Conservation (phyloP, 2,113 vertebrate genomes). For the Anser brachyrhynchus region DNA sequence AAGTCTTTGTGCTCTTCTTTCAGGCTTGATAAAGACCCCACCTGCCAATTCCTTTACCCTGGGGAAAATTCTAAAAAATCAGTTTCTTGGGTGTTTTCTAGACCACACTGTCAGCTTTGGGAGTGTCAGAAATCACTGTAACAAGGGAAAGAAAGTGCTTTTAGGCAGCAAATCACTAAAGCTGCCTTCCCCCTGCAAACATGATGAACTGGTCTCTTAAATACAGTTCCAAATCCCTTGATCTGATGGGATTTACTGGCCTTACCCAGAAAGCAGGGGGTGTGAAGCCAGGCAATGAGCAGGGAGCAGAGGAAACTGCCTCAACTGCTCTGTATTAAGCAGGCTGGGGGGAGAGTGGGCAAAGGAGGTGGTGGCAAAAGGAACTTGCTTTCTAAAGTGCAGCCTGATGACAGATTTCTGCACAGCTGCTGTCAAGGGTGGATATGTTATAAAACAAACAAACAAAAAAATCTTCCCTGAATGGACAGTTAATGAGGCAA, state of each 20-base stretch:
- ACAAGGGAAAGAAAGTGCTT: conserved; percentile 2
- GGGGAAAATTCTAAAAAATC: neutral
- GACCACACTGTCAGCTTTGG: neutral
- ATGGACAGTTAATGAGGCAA: neutral
- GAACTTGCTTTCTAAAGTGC: neutral
- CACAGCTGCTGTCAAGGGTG: neutral
- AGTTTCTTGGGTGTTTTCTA: neutral
- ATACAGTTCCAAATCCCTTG: conserved; percentile 61
- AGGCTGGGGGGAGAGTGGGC: neutral
- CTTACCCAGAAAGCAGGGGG: conserved; percentile 35
- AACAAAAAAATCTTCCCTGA: neutral
- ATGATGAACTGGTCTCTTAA: conserved; percentile 52
- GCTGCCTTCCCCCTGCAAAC: neutral
- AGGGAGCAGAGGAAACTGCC: neutral
- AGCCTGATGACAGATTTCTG: neutral
- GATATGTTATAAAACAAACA: neutral
- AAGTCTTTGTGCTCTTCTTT: neutral
- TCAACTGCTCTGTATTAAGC: conserved; percentile 4
- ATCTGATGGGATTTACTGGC: conserved; percentile 46
- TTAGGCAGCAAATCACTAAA: conserved; percentile 35
- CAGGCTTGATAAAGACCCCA: neutral
- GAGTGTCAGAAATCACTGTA: neutral
- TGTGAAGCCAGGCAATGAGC: conserved; percentile 55
- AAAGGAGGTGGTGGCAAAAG: neutral
- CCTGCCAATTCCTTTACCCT: neutral